phyloP scores from a whole-genome alignment of 2,888 invertebrate genomes.

The Nephrotoma flavescens region DNA sequence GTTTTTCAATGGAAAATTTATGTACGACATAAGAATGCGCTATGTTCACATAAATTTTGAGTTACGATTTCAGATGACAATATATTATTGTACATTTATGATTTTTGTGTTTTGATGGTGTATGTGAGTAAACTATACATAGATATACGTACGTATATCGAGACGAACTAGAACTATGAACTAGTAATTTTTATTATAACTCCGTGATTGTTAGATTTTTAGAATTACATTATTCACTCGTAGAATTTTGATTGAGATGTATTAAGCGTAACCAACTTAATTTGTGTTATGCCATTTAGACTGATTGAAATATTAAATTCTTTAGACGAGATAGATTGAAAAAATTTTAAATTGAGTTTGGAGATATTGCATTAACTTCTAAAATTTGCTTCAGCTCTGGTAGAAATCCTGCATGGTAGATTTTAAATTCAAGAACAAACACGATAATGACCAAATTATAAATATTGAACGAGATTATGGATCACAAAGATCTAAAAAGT shows the following conservation, averaged over 20 bases:
- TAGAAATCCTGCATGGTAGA: too few relatives aligned
- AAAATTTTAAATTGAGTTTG: too few relatives aligned
- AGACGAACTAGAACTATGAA: not conserved
- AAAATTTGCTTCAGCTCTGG: too few relatives aligned
- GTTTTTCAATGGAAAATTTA: not conserved
- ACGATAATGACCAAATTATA: too few relatives aligned
- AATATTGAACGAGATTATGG: too few relatives aligned
- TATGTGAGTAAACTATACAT: not conserved
- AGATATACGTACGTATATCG: not conserved
- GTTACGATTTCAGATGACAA: not conserved
- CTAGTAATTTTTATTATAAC: not conserved
- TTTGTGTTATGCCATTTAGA: not conserved
- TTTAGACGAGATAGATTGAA: not conserved
- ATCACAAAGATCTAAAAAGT: too few relatives aligned
- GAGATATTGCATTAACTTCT: too few relatives aligned
- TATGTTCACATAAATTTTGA: not conserved
- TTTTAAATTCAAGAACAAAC: too few relatives aligned
- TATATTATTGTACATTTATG: too few relatives aligned
- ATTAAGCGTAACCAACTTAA: not conserved
- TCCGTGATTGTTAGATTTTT: not conserved
- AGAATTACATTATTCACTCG: not conserved
- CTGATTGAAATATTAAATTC: not conserved
- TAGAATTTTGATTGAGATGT: not conserved
- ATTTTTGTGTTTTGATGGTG: not conserved
- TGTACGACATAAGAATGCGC: not conserved